Evolutionary conservation across 2,797 vertebrate genomes (phyloP).

Genomic region (Tolypeutes matacus): DNA sequence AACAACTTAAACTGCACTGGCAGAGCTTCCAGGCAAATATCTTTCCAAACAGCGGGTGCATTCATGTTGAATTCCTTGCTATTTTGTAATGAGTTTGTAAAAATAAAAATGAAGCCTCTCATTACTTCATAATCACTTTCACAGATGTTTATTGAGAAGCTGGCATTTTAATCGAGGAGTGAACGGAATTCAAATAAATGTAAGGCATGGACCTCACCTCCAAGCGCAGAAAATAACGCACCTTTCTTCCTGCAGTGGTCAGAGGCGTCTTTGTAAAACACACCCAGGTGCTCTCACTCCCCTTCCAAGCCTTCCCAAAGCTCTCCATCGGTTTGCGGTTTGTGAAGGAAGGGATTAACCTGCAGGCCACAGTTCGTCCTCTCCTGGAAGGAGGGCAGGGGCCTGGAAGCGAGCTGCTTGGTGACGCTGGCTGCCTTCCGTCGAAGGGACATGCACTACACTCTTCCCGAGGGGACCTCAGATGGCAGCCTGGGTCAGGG

Average conservation of each 20-base stretch:
- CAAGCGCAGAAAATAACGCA: rapidly evolving
- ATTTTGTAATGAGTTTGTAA: not conserved
- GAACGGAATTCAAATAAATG: not conserved
- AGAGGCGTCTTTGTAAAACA: not conserved
- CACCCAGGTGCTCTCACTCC: rapidly evolving
- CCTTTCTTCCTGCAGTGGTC: not conserved
- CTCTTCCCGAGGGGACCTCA: no score
- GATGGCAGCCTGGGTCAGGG: no score
- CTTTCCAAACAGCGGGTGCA: not conserved
- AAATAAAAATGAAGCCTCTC: not conserved
- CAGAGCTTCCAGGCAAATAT: not conserved
- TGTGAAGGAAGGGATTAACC: no score
- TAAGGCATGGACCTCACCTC: no score
- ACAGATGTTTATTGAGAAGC: not conserved
- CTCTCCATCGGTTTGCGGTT: rapidly evolving
- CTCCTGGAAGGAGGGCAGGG: no score
- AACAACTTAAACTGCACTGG: not conserved
- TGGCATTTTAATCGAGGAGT: not conserved
- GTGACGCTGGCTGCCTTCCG: no score
- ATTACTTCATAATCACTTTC: not conserved
- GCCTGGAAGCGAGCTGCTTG: no score
- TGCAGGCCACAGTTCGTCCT: rapidly evolving
- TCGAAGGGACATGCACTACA: no score
- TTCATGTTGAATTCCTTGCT: not conserved
- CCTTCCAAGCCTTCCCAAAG: no score